Evolutionary conservation across 2,113 vertebrate species (phyloP), one percentile per base, ranked within the genome.

Genomic region (Falco punctatus): DNA sequence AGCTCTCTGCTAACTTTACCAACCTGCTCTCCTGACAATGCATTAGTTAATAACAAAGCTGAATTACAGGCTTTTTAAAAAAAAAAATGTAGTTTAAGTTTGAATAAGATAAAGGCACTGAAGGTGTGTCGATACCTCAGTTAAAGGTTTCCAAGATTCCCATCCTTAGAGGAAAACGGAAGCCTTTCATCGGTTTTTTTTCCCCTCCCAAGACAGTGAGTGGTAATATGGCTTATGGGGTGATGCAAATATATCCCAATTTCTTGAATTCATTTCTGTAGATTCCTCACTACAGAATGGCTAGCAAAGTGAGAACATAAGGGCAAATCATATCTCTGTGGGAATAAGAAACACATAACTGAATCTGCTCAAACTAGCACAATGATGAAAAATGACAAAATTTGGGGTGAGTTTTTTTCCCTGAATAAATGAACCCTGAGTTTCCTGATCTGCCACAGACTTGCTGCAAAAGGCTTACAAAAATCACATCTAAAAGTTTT

Each of bases 241-340:
- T 19, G 7, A 59, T 9, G 4, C 7, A 81, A 72, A 77, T 35
- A 59, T 15, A 51, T 2, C 12, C 19, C 6, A 0, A 33, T 33
- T 74, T 54, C 59, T 70, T 57, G 32, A 77, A 83, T 49, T n/a
- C 0, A 27, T 58, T 73, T 79, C 65, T 72, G 21, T 13, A 52
- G 21, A 52, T 61, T 40, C 48, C 14, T 65, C 23, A 24, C 58
- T 66, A 42, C 13, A 64, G 51, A 59, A 72, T 13, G 26, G 33
- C 27, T 49, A 90, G 26, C 8, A 42, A 46, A 86, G 13, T 0
- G 0, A 84, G 69, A 86, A 28, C 52, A 15, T 0, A 0, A 11
- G 6, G 26, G 7, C 13, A 89, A 92, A 48, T 4, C 2, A 3
- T 59, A 9, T 48, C 85, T 61, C 58, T 33, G 17, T 2, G 9